Base-by-base conservation (phyloP, 1,140 invertebrate genomes). In the Maniola jurtina region DNA sequence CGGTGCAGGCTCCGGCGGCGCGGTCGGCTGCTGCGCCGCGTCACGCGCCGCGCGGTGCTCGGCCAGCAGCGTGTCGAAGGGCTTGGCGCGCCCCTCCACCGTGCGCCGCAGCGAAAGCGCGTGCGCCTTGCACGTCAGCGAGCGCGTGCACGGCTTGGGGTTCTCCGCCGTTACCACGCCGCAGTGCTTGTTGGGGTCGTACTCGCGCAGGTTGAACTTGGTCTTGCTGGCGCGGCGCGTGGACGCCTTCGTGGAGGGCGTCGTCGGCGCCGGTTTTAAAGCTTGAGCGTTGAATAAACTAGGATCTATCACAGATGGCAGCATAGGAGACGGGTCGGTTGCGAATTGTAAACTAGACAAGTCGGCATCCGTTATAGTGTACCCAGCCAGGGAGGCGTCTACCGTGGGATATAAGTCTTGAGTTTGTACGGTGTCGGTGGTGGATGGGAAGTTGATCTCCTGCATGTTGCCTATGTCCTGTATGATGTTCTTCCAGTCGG, bases 61-160 rank as follows among this genome's bases (percentile, higher is more conserved):
- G 5, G 94, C 94, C 48, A 97, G 90, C 25, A 97, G 89, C 50
- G 95, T 94, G 86, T 97, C 96, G 88, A 97, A 97, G 33, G 94
- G 92, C 86, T 96, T 96, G 54, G 93, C 93, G 34, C 96, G 89
- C 0, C 95, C 96, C 50, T 90, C 76, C n/a, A 97, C 96, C 10
- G 93, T 94, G 64, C 96, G 85, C 48, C 96, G 88, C 58, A 96
- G 75, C 33, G 95, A 95, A 58, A 97, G 91, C 6, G 95, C 94
- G 90, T 97, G 96, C 13, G 95, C 94, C 90, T 96, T 97, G 84
- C 96, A 97, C 0, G 96, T 97, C 11, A 97, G 91, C 10, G 95
- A 96, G 34, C 96, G 90, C 25, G 95, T 96, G 82, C 96, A 97
- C 0, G 94, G 94, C 75, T 95, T 95, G 1, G 92, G 91, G 57